Conservation (phyloP, 1,140 invertebrate genomes). For the Caerostris darwini region DNA sequence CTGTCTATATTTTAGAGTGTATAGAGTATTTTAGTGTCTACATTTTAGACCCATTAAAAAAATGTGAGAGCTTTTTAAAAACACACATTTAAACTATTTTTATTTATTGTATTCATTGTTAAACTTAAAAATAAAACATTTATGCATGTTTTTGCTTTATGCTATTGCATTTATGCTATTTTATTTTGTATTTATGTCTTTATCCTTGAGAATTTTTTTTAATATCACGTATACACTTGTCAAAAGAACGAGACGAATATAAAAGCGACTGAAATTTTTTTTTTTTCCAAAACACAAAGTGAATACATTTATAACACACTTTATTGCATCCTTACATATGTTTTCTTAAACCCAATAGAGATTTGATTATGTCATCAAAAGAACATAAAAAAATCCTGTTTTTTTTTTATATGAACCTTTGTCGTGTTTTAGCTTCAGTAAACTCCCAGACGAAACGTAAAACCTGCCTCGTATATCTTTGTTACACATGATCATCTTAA, state of each 20-base stretch:
- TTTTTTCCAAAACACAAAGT: not conserved
- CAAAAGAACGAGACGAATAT: not conserved
- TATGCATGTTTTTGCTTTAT: not conserved
- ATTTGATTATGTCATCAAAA: conserved; percentile 30
- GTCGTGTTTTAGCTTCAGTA: not conserved
- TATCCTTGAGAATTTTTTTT: not conserved
- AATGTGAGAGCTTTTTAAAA: no score
- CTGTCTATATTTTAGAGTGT: no score
- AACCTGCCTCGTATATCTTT: not conserved
- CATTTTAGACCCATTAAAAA: no score
- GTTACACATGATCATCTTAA: conserved; percentile 32
- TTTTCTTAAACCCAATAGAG: not conserved
- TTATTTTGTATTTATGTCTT: not conserved
- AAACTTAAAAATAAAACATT: no score
- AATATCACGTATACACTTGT: not conserved
- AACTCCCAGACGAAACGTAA: conserved; percentile 15
- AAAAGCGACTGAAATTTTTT: not conserved
- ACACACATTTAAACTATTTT: no score
- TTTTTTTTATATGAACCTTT: not conserved
- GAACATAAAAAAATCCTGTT: not conserved
- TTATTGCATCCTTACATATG: not conserved
- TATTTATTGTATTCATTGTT: no score
- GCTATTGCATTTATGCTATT: not conserved
- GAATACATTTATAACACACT: not conserved
- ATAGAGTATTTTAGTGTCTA: no score